Conservation (phyloP, 2,113 vertebrate genomes). For the Phrynosoma blainvillii region DNA sequence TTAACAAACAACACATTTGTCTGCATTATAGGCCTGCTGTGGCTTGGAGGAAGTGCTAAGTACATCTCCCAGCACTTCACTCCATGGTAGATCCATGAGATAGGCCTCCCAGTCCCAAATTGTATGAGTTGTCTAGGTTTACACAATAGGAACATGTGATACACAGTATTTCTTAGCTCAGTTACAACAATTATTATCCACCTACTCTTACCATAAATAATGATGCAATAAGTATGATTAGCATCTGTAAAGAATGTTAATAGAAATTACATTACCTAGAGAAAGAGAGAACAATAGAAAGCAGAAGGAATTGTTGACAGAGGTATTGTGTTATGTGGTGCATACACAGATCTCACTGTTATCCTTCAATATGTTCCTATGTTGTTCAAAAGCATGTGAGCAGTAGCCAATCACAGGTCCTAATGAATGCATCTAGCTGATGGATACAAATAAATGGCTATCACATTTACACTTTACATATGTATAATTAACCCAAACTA, state of each 20-base stretch:
- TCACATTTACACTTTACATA: no score
- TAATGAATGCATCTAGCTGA: background rate
- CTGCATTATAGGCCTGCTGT: no score
- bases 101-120: no score
- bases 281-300: background rate
- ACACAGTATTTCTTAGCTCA: background rate
- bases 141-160: background rate
- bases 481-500: background rate
- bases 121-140: no score
- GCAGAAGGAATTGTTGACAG: background rate
- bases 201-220: background rate
- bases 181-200: background rate
- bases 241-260: background rate
- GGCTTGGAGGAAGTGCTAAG: no score
- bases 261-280: background rate
- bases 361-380: background rate
- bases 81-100: no score
- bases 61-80: no score
- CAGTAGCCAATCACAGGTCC: background rate
- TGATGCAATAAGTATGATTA: background rate
- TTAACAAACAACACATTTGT: no score
- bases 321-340: background rate
- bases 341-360: background rate
- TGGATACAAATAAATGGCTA: background rate
- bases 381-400: background rate